These are phyloP conservation scores for Idaea biselata DNA, from an alignment of 2,888 invertebrate species.

Conservation along the genomic window DNA sequence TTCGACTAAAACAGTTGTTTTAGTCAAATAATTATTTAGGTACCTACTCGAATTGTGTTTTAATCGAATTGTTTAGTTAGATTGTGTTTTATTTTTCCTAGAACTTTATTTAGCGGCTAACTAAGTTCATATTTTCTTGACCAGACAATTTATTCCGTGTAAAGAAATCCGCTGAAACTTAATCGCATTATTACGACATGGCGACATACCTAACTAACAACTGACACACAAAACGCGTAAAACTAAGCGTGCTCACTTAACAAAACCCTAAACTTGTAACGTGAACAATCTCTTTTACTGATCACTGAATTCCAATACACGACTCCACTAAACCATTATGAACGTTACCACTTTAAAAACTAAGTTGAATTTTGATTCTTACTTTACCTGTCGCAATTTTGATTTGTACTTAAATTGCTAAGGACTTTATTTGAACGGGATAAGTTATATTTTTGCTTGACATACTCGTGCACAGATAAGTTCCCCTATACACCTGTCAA, in stretches of 20 bases:
- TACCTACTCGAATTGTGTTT: no score
- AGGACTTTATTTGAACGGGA: constrained; percentile 7
- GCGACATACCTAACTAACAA: constrained; percentile 7
- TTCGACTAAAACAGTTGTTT: no score
- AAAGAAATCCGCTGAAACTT: background rate
- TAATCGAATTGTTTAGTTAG: no score
- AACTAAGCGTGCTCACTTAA: constrained; percentile 39
- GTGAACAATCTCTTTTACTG: constrained; percentile 33
- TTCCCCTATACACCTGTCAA: constrained; percentile 51
- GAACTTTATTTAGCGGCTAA: no score
- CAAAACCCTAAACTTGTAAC: constrained; percentile 40
- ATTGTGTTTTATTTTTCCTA: no score
- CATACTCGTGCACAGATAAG: constrained; percentile 20
- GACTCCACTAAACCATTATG: constrained; percentile 11
- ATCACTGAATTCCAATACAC: constrained; percentile 25
- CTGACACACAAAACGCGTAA: constrained; percentile 30
- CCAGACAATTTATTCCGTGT: no score
- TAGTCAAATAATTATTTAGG: no score
- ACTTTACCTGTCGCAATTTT: constrained; percentile 8
- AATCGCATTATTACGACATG: background rate
- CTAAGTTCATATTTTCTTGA: no score
- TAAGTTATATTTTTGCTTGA: constrained; percentile 19
- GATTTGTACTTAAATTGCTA: background rate
- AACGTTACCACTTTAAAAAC: constrained; percentile 10
- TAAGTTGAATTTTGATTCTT: constrained; percentile 20